These are phyloP conservation scores for Pampusana beccarii DNA, from an alignment of 2,113 vertebrate genomes.

Conservation along the genomic window DNA sequence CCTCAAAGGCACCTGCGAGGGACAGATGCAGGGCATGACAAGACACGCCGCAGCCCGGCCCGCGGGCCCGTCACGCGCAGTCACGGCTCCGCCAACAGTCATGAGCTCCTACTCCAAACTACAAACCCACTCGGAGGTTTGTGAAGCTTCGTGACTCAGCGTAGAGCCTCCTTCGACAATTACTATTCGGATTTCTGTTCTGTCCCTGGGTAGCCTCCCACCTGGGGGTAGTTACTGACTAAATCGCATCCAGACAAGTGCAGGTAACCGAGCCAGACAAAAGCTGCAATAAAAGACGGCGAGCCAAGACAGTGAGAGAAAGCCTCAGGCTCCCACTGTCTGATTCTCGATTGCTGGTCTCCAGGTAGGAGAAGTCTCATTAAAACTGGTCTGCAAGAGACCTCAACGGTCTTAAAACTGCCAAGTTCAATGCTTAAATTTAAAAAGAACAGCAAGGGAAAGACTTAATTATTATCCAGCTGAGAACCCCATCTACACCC, in stretches of 20 bases:
- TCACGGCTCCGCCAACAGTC: neutral
- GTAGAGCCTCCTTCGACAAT: neutral
- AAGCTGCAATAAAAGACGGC: neutral
- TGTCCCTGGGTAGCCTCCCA: neutral
- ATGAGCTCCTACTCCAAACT: neutral
- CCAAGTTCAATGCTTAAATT: neutral
- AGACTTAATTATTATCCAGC: neutral
- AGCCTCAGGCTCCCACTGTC: neutral
- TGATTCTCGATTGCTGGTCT: neutral
- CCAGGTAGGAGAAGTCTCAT: neutral
- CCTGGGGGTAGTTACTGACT: neutral
- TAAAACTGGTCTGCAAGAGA: neutral
- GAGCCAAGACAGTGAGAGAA: neutral
- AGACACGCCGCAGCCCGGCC: neutral
- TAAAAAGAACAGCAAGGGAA: neutral
- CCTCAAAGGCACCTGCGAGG: slow-evolving; percentile 91
- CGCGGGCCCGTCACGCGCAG: neutral
- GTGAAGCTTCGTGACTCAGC: neutral
- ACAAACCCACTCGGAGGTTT: neutral
- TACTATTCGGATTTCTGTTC: neutral
- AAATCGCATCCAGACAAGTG: neutral
- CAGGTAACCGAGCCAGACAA: neutral
- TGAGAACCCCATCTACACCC: neutral
- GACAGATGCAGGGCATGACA: neutral
- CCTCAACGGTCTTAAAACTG: neutral